Percentiles rank a stretch among this genome's conserved stretches.
These are phyloP conservation scores for Lacerta bilineata DNA, from an alignment of 2,797 vertebrate genomes.

Conservation along the genomic window DNA sequence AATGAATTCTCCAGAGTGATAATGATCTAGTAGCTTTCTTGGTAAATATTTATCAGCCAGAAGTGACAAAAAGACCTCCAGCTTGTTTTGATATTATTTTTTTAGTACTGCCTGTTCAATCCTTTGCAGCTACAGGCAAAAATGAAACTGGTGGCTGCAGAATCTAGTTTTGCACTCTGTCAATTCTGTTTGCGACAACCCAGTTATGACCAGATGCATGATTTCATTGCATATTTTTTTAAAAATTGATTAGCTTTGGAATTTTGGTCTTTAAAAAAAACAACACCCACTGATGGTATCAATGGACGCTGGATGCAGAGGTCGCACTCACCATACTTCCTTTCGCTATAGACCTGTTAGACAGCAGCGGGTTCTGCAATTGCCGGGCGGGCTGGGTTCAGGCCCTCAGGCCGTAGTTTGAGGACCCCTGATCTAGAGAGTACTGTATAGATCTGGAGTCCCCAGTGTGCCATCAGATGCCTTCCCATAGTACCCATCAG, in stretches of 20 bases:
- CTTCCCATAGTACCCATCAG: too few relatives aligned
- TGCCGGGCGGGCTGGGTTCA: too few relatives aligned
- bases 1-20: neutral
- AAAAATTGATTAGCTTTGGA: neutral
- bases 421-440: too few relatives aligned
- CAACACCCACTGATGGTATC: too few relatives aligned
- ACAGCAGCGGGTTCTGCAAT: too few relatives aligned
- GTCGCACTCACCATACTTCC: too few relatives aligned
- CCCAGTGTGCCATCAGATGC: too few relatives aligned
- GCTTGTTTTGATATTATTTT: neutral
- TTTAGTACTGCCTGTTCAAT: neutral
- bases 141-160: neutral
- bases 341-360: too few relatives aligned
- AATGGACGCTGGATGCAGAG: too few relatives aligned
- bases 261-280: neutral
- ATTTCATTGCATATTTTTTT: neutral
- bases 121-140: neutral
- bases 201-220: neutral
- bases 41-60: neutral
- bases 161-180: neutral
- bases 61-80: neutral
- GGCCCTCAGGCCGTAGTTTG: too few relatives aligned
- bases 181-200: neutral
- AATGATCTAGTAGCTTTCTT: constrained; percentile 1
- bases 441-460: too few relatives aligned